Base-by-base conservation (phyloP, 2,888 invertebrate genomes). In the Uropetala carovei region DNA sequence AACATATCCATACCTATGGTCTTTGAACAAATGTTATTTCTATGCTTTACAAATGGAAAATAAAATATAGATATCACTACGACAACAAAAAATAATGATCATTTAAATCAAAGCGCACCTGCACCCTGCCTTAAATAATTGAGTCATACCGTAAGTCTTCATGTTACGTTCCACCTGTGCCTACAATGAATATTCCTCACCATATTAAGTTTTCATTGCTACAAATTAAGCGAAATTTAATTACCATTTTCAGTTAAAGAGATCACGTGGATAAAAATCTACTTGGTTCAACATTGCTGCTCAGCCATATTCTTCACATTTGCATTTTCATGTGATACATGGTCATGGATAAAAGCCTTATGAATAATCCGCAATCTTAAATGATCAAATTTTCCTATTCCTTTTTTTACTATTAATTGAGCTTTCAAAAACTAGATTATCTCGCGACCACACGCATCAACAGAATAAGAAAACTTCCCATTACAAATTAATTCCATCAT, bases 201-300 rank as follows among this genome's bases (percentile, higher is more conserved):
- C 57, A 57, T 83, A n/a, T 9, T 56, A 16, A 57, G 56, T 57
- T 89, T 89, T 64, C 43, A 68, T 43, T 89, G 30, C n/a, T 43
- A 43, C 22, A 68, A 56, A 64, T 89, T 64, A 89, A 60, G 43
- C 43, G n/a, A 89, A 89, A 60, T 89, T 68, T 43, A 89, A 68
- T 68, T 89, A 27, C 27, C 56, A 30, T 43, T 18, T 56, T 43
- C 10, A 89, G 43, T 68, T 3, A 30, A 68, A 43, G 64, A 89
- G 30, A 60, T 43, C 22, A 75, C 22, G 5, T 75, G 16, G 75
- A 75, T 83, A 83, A 43, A n/a, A 60, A 68, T 68, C 89, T n/a
- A 64, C 27, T 89, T 89, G 16, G 64, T 89, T 89, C 64, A n/a
- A 43, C 89, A 68, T 64, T 64, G 89, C 64, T 89, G 89, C 89